phyloP scores from a whole-genome alignment of 2,888 invertebrate genomes.

The Sicus ferrugineus region DNA sequence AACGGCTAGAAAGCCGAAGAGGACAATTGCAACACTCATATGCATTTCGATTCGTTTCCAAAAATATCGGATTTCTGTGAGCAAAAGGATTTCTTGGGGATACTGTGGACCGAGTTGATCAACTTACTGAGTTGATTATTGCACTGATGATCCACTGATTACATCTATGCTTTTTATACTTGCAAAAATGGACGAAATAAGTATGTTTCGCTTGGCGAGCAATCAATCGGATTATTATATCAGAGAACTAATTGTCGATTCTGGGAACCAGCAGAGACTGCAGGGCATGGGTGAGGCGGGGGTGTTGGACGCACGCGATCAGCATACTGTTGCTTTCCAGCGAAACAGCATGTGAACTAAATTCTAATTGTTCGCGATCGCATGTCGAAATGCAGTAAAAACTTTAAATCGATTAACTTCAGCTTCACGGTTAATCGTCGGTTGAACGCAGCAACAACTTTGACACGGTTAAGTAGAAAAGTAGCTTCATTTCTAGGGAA shows the following conservation, averaged over 20 bases:
- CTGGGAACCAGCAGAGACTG: neutral
- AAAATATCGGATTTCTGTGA: no score
- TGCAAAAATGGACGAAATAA: slow-evolving; percentile 5
- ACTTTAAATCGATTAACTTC: neutral
- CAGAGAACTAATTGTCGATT: neutral
- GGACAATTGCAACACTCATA: neutral
- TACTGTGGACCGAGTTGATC: neutral
- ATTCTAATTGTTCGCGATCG: neutral
- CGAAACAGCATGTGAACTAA: neutral
- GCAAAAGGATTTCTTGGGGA: neutral
- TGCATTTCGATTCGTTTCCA: neutral
- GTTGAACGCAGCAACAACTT: neutral
- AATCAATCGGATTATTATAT: slow-evolving; percentile 19
- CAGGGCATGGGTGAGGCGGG: no score
- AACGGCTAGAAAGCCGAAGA: neutral
- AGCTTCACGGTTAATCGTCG: neutral
- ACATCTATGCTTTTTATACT: slow-evolving; percentile 48
- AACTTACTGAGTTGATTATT: slow-evolving; percentile 29
- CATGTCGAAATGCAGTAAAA: slow-evolving; percentile 15
- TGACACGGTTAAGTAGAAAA: neutral
- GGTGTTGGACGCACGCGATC: neutral
- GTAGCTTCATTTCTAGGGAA: neutral
- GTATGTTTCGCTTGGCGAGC: slow-evolving; percentile 5
- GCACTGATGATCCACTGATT: slow-evolving; percentile 48
- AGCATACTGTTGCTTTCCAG: neutral